Base-by-base conservation (phyloP, 1,140 invertebrate genomes). In the Drosophila bipectinata region DNA sequence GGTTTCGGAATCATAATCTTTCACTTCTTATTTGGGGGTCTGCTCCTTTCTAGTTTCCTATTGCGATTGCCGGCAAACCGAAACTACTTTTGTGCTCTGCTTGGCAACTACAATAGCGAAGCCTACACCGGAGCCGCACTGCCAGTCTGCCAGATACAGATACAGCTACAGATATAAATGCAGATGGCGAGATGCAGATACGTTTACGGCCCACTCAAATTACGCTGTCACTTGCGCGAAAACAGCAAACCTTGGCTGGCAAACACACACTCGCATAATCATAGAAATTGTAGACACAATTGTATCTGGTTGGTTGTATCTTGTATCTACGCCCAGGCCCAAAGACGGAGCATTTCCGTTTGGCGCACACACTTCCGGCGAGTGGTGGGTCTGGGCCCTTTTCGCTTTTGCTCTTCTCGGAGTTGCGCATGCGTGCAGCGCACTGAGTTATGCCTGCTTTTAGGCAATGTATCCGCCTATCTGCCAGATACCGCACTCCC, bases 11-110 rank as follows among this genome's bases (percentile, higher is more conserved):
- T 12, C 34, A 12, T 10, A 4, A 67, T 67, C 62, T 67, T 68
- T 68, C 32, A 24, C 62, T 58, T 53, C 37, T n/a, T 51, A 39
- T 51, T 44, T 12, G n/a, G 26, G 28, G 24, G 9, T 12, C 34
- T 14, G 37, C 49, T 30, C 39, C 51, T 52, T 60, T 63, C 45
- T 68, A 80, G 77, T 85, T 74, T 84, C 68, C 81, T 64, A 87
- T 87, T 84, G 77, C 81, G 32, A 58, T 63, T 63, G 53, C 39
- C 51, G 30, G 30, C 30, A 66, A 64, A 45, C 45, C 59, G 55
- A 61, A 80, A 68, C 82, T 77, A 73, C 81, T 82, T 87, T 81
- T 34, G 69, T 85, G 81, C 81, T 87, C 81, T 85, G 81, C 82
- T 85, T 85, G 74, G 81, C 78, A 85, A 53, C 78, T 78, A 87